Evolutionary conservation across 2,888 invertebrate species (phyloP), one percentile per base, ranked within the genome.

Genomic region (Oligia fasciuncula): DNA sequence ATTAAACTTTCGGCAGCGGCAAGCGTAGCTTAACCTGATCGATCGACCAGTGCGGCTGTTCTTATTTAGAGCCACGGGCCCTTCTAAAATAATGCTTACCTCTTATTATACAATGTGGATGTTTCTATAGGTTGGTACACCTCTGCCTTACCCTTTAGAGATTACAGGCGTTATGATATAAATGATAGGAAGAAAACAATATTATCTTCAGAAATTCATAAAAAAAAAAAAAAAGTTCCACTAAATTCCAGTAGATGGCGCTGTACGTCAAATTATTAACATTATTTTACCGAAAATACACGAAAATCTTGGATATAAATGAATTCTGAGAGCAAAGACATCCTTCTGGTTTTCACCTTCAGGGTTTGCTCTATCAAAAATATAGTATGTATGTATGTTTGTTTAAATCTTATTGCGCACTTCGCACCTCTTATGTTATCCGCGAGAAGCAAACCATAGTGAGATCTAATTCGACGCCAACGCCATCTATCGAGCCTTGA

Each of bases 401-500:
- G 70, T 79, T 79, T 19, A 0, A 0, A 0, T 0, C 0, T 0
- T 0, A 1, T 0, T 0, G 0, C 1, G 6, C 1, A 11, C 43
- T 4, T 0, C 71, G 43, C 3, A 8, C 11, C 0, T 54, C 63
- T 71, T 79, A 79, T 79, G 11, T 17, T 71, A 63, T 35, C 11
- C 11, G n/a, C 40, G 70, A 43, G 0, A 79, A 78, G 8, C 43
- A 63, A 79, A 79, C 71, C 43, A 79, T 79, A 71, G 78, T 17
- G 71, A 70, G 71, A 71, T 79, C 78, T 79, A 79, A 79, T 54
- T 78, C 79, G 78, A 78, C 79, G 43, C 51, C 79, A 78, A 0
- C 70, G 79, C 78, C 78, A 78, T 78, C 79, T 79, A 79, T 79
- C 79, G 78, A 71, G 78, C 54, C n/a, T 13, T 14, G 46, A 8